Evolutionary conservation across 2,888 invertebrate species (phyloP), one percentile per base, ranked within the genome.

Genomic region (Rosalia funebris): DNA sequence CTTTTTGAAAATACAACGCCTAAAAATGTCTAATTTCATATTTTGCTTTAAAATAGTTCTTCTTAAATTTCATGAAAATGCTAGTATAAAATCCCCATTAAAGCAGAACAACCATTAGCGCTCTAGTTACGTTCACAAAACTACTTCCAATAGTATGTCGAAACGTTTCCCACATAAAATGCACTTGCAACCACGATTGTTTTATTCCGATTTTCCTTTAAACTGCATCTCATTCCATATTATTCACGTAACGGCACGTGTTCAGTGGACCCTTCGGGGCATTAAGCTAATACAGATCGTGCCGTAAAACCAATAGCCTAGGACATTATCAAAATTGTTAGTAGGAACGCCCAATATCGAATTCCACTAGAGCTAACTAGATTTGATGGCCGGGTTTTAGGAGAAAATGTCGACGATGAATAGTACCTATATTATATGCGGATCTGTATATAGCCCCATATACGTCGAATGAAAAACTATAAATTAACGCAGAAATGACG

Each of bases 201-300:
- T 34, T 7, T 34, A 5, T 5, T 5, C 34, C 5, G 3, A 10
- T n/a, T 2, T 2, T n/a, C 11, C 34, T 34, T n/a, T 34, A 10
- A n/a, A n/a, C 2, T 34, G 7, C 34, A 34, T 44, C 20, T n/a
- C 10, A 44, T 20, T 44, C 19, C 44, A 19, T 4, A 44, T 10
- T 2, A n/a, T 20, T 44, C 19, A n/a, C 44, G 10, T 20, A 19
- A 44, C 19, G 14, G 20, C 1, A 44, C n/a, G 19, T 17, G 19
- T 44, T 44, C 19, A 44, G 12, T 11, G 44, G 20, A 11, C 44
- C 19, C 17, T 19, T 20, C 16, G 17, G 11, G 7, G n/a, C 20
- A n/a, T 44, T 19, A 44, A 44, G 19, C 44, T 44, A 20, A 19
- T n/a, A 12, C 10, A 17, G 41, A 16, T 42, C 16, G 41, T 42